phyloP scores from a whole-genome alignment of 2,888 invertebrate genomes.

The Sturmia bella region DNA sequence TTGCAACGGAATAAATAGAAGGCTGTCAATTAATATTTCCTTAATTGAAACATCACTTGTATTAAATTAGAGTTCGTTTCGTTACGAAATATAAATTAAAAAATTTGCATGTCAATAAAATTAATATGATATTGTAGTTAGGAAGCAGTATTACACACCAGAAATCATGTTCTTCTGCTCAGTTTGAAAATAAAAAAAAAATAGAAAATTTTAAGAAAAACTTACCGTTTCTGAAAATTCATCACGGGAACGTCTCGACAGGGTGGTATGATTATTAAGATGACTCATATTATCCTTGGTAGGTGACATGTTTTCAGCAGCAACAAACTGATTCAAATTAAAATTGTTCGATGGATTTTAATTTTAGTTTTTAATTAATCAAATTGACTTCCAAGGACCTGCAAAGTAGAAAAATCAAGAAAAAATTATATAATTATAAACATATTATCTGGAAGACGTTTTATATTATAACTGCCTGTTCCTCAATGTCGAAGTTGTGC shows the following conservation, averaged over 20 bases:
- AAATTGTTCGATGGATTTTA: conserved; percentile 8
- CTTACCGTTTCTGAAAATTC: conserved; percentile 81
- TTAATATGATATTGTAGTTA: too few species aligned
- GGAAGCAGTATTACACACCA: too few species aligned
- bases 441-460: too few species aligned
- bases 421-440: too few species aligned
- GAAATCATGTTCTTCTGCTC: too few species aligned
- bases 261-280: conserved; percentile 73
- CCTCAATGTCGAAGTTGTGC: too few species aligned
- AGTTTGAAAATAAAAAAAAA: neutral
- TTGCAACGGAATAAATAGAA: neutral
- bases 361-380: conserved; percentile 4
- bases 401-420: conserved; percentile 23
- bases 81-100: conserved; percentile 19
- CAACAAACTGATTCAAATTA: too few species aligned
- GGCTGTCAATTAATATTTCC: conserved; percentile 34
- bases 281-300: conserved; percentile 78
- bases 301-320: conserved; percentile 74
- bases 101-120: conserved; percentile 20
- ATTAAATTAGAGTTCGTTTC: conserved; percentile 12
- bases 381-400: conserved; percentile 27
- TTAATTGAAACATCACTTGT: conserved; percentile 38
- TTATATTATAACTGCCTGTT: too few species aligned
- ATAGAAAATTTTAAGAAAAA: conserved; percentile 33
- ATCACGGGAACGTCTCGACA: conserved; percentile 79